Evolutionary conservation across 2,797 vertebrate species (phyloP), one percentile per base, ranked within the genome.

Genomic region (Rhyacichthys aspro): DNA sequence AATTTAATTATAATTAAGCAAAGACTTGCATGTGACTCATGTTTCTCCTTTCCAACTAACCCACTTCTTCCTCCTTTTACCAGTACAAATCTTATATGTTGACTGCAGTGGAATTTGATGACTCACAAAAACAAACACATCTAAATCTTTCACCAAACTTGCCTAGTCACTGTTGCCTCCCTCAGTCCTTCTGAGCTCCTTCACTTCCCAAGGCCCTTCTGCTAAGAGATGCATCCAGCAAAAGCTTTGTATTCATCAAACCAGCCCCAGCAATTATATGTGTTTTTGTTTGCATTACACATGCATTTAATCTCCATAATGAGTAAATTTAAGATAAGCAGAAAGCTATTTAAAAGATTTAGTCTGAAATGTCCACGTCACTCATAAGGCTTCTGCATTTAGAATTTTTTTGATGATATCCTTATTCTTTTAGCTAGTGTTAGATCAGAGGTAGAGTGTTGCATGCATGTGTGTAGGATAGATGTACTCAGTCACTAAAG

Each of bases 181-280:
- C 54, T 43, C 53, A 34, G 41, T 23, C 32, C 9, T 11, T 23
- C 53, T 55, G 44, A 15, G 52, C 60, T 56, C 39, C 23, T 60
- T 17, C 69, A 32, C 46, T 55, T 58, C 12, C 44, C 11, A 50
- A 37, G 53, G 61, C 78, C 66, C 43, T 32, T 71, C 65, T 59
- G 66, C 58, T 45, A 60, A 72, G 60, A 44, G 68, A 63, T 72
- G 67, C 12, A 3, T 67, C 78, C 60, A 61, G 63, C 38, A 41
- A 28, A 59, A 65, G 43, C 49, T 55, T 55, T 61, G 43, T 55
- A 36, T 44, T 72, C 65, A 55, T 71, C 33, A 55, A 43, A 59
- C 59, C 69, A 43, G 46, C 17, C 0, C 19, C 28, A 1, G 14
- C 16, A 59, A 59, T 62, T 60, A 69, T 67, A 55, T 54, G 55